These are phyloP conservation scores for Galerucella pusilla DNA, from an alignment of 2,888 invertebrate species.

Conservation along the genomic window DNA sequence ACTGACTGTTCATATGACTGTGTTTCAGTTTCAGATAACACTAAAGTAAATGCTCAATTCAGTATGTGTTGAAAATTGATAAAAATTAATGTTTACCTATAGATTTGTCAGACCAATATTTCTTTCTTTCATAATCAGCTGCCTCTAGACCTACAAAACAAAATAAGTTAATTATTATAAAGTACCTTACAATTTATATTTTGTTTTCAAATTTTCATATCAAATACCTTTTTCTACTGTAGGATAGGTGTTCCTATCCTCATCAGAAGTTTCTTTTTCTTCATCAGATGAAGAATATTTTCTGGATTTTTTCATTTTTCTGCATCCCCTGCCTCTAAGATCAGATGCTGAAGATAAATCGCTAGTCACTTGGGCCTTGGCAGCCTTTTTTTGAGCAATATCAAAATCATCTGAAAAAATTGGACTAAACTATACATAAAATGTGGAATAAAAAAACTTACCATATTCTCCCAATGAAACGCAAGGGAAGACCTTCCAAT, in stretches of 20 bases:
- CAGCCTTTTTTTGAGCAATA: slow-evolving; percentile 1
- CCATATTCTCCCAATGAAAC: background rate
- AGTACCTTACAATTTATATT: background rate
- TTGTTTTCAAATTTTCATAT: background rate
- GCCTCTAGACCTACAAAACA: background rate
- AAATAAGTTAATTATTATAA: background rate
- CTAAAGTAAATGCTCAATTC: too few species aligned
- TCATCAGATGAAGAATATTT: background rate
- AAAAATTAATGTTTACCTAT: slow-evolving; percentile 4
- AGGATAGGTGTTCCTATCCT: slow-evolving; percentile 4
- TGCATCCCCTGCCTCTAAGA: background rate
- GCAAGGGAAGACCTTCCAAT: background rate
- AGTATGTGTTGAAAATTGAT: too few species aligned
- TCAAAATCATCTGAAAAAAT: slow-evolving; percentile 4
- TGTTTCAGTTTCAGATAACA: too few species aligned
- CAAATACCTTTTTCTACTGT: background rate
- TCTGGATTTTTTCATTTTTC: too few species aligned
- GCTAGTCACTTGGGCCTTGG: background rate
- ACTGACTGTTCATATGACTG: too few species aligned
- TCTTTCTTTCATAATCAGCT: background rate
- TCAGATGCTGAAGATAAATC: background rate
- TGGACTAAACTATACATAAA: background rate
- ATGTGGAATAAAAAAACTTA: slow-evolving; percentile 4
- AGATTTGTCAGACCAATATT: slow-evolving; percentile 4
- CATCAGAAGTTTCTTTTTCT: slow-evolving; percentile 4